Evolutionary conservation across 2,888 invertebrate species (phyloP).

Genomic region (Pomacea canaliculata): DNA sequence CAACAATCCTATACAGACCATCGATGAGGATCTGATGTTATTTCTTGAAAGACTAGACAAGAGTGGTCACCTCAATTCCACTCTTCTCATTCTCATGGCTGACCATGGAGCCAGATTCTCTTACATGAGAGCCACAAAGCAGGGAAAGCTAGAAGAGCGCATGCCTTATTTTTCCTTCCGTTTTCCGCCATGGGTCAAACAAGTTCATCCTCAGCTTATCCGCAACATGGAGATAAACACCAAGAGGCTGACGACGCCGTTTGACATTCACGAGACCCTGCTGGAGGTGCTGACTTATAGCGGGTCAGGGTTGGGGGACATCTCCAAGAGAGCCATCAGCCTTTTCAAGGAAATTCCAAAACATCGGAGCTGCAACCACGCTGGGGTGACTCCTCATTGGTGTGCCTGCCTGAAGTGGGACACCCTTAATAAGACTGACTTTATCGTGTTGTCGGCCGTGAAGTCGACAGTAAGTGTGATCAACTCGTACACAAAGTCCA

Average conservation of each 20-base stretch:
- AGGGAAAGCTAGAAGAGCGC: constrained; percentile 92
- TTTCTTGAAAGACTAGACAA: constrained; percentile 75
- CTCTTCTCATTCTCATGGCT: constrained; percentile 88
- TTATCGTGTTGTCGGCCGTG: constrained; percentile 73
- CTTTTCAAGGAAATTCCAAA: constrained; percentile 72
- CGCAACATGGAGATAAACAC: constrained; percentile 77
- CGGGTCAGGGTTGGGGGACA: constrained; percentile 31
- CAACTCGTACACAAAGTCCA: constrained; percentile 77
- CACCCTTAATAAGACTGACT: constrained; percentile 73
- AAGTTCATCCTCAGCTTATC: constrained; percentile 75
- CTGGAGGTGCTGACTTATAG: constrained; percentile 77
- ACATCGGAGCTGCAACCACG: constrained; percentile 85
- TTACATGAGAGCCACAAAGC: constrained; percentile 84
- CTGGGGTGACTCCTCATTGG: constrained; percentile 95
- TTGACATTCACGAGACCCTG: constrained; percentile 88
- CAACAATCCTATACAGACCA: constrained; percentile 82
- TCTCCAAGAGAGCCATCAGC: constrained; percentile 59
- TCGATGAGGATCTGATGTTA: constrained; percentile 79
- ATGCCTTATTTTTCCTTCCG: constrained; percentile 87
- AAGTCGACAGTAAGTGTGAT: constrained; percentile 62
- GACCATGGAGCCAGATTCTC: constrained; percentile 91
- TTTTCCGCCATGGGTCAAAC: constrained; percentile 80
- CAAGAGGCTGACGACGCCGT: constrained; percentile 84
- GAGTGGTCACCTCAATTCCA: constrained; percentile 80
- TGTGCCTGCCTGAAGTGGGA: constrained; percentile 93